Evolutionary conservation across 1,140 invertebrate species (phyloP).

Genomic region (Platyura marginata): DNA sequence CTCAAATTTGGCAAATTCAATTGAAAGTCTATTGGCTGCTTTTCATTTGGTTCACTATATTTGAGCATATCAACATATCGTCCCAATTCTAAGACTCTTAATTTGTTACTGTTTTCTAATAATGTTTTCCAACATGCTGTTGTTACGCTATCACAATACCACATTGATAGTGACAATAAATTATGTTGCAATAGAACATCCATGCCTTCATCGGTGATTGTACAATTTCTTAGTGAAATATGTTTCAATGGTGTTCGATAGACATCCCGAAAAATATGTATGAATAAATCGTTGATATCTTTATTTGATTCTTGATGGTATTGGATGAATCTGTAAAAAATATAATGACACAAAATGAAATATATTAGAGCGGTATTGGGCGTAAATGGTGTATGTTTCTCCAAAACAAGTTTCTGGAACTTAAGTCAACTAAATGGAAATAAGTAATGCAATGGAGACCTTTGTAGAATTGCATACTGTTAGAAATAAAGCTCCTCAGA

Average conservation of each 20-base stretch:
- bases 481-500: too few species aligned
- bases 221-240: constrained; percentile 48
- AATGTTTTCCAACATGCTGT: constrained; percentile 27
- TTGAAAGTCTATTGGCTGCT: constrained; percentile 25
- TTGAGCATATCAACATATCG: constrained; percentile 25
- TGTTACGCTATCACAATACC: constrained; percentile 47
- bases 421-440: too few species aligned
- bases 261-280: constrained; percentile 50
- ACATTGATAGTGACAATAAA: constrained; percentile 49
- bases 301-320: constrained; percentile 32
- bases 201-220: constrained; percentile 48
- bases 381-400: too few species aligned
- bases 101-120: constrained; percentile 22
- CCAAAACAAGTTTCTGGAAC: too few species aligned
- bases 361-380: too few species aligned
- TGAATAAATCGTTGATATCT: constrained; percentile 40
- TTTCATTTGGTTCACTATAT: constrained; percentile 18
- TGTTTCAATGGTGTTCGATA: constrained; percentile 43
- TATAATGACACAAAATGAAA: too few species aligned
- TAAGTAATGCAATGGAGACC: too few species aligned
- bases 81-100: constrained; percentile 26
- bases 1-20: constrained; percentile 45
- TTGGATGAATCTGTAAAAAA: constrained; percentile 5
- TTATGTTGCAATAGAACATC: constrained; percentile 47
- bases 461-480: too few species aligned